These are phyloP conservation scores for Drosophila burlai DNA, from an alignment of 1,140 invertebrate genomes.

Conservation along the genomic window DNA sequence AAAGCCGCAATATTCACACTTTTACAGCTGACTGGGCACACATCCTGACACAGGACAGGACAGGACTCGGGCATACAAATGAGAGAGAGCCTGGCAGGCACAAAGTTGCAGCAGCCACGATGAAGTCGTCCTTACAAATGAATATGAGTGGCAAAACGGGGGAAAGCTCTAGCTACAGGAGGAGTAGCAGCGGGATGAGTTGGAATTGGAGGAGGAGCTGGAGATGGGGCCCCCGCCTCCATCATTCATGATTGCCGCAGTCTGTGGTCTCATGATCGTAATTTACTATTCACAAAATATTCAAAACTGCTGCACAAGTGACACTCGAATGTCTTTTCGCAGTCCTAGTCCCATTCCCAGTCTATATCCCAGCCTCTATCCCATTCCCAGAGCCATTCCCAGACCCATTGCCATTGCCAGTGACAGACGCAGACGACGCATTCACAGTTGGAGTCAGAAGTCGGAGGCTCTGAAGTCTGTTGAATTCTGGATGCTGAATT, in stretches of 20 bases:
- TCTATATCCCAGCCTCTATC: slow-evolving; percentile 9
- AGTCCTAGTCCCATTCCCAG: slow-evolving; percentile 58
- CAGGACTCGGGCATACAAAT: slow-evolving; percentile 36
- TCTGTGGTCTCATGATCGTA: slow-evolving; percentile 66
- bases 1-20: slow-evolving; percentile 69
- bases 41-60: neutral
- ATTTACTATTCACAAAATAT: slow-evolving; percentile 82
- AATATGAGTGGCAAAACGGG: slow-evolving; percentile 27
- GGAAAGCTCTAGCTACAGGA: neutral
- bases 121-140: slow-evolving; percentile 52
- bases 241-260: slow-evolving; percentile 38
- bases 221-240: neutral
- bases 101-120: slow-evolving; percentile 25
- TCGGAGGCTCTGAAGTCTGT: slow-evolving; percentile 7
- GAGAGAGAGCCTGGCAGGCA: slow-evolving; percentile 22
- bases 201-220: no score
- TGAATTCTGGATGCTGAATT: neutral
- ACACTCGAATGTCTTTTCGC: slow-evolving; percentile 79
- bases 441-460: slow-evolving; percentile 14
- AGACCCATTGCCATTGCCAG: slow-evolving; percentile 10
- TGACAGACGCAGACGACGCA: slow-evolving; percentile 22
- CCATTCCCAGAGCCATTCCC: slow-evolving; percentile 12
- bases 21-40: slow-evolving; percentile 37
- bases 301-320: slow-evolving; percentile 81
- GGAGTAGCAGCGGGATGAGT: neutral